Percentiles rank a stretch among this genome's conserved stretches.
Conservation (phyloP, 2,113 vertebrate genomes). For the Lichenostomus cassidix region DNA sequence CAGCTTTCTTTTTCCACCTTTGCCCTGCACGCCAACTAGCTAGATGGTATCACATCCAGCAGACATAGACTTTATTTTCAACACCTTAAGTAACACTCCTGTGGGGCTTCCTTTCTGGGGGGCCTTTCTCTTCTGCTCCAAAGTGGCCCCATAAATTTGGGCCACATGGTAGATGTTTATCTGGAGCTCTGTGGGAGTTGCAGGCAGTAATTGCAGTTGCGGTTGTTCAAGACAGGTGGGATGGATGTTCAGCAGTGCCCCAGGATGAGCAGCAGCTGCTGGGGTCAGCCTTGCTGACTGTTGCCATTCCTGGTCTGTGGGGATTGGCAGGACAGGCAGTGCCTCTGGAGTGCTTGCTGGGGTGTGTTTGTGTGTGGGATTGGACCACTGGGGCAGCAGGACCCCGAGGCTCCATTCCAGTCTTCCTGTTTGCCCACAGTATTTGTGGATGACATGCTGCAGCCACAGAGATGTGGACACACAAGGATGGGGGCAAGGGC, state of each 20-base stretch:
- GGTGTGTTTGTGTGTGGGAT: not conserved
- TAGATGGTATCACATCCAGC: not conserved
- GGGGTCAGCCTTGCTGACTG: not conserved
- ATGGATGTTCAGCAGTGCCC: not conserved
- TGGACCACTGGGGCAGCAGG: not conserved
- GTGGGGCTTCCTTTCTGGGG: not conserved
- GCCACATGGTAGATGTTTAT: not conserved
- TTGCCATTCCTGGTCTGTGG: not conserved
- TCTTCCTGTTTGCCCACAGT: not conserved
- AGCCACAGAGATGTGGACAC: not conserved
- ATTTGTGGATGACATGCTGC: not conserved
- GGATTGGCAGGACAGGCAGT: not conserved
- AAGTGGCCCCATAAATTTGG: not conserved
- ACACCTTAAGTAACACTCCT: not conserved
- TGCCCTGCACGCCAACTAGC: not conserved
- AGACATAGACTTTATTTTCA: not conserved
- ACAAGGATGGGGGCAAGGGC: not conserved
- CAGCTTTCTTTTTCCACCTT: not conserved
- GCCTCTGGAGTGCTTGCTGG: rapidly evolving
- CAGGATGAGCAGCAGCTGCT: not conserved
- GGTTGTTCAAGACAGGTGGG: not conserved
- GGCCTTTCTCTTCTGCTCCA: not conserved
- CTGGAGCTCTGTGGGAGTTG: not conserved
- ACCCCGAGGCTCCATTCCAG: not conserved
- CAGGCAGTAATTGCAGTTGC: not conserved